Conservation (phyloP, 2,113 vertebrate species). For the Grallaria varia region DNA sequence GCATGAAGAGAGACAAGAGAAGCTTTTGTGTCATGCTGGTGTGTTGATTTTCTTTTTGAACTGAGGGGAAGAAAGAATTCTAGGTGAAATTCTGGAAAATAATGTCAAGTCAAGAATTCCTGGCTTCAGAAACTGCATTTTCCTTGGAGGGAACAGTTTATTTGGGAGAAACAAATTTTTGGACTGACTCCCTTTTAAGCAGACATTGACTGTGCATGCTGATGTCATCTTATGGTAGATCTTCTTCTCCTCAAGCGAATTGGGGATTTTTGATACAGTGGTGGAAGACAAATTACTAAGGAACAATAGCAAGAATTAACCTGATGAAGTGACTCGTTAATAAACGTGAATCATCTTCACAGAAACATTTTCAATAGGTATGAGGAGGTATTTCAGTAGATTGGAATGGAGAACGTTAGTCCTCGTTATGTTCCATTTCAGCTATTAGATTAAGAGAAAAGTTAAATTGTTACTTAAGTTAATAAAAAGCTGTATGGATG, state of each 20-base stretch:
- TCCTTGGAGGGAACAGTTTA: neutral
- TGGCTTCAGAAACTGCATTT: neutral
- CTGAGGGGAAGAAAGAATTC: neutral
- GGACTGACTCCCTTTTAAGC: neutral
- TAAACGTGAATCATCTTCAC: neutral
- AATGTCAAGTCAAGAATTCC: neutral
- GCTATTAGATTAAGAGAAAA: neutral
- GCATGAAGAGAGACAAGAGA: neutral
- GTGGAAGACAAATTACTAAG: neutral
- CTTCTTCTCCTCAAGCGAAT: neutral
- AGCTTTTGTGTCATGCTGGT: fast-evolving
- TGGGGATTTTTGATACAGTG: neutral
- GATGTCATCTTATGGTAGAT: neutral
- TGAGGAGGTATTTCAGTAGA: neutral
- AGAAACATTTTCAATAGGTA: neutral
- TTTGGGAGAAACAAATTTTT: neutral
- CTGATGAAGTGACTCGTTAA: neutral
- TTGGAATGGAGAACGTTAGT: neutral
- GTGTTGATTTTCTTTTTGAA: neutral
- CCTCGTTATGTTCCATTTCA: neutral
- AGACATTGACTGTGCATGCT: neutral
- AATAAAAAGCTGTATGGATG: neutral
- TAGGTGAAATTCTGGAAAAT: neutral
- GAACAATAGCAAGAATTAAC: neutral
- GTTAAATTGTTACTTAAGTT: neutral